A percentile compares a stretch with the other conserved stretches of the same genome.
Evolutionary conservation across 2,797 vertebrate species (phyloP).

Genomic region (Dryobates pubescens): DNA sequence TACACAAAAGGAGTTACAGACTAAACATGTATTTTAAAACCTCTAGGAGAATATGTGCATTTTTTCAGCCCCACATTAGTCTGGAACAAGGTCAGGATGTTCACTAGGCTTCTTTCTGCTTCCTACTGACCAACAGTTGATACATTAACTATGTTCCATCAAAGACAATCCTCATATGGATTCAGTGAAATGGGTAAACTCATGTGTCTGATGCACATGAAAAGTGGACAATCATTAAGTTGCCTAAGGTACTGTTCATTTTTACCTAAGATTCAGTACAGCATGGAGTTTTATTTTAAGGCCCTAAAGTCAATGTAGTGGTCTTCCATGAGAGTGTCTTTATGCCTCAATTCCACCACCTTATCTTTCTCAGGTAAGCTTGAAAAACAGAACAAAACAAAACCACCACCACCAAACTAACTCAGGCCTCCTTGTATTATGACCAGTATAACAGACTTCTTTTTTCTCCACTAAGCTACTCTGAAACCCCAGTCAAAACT

Average conservation of each 20-base stretch:
- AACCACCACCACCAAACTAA: neutral
- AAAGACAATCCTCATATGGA: neutral
- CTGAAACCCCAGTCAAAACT: neutral
- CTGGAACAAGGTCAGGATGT: neutral
- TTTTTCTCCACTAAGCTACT: neutral
- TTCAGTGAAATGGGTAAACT: neutral
- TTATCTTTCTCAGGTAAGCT: neutral
- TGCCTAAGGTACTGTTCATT: neutral
- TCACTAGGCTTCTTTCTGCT: neutral
- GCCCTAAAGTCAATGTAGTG: neutral
- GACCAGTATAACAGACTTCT: neutral
- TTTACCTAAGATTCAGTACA: neutral
- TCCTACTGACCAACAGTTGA: neutral
- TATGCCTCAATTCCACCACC: neutral
- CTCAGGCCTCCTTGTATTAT: neutral
- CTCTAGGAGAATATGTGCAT: neutral
- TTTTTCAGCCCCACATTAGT: neutral
- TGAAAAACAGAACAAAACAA: neutral
- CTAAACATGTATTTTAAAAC: conserved; percentile 30
- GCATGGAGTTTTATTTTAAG: neutral
- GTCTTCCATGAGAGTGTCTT: neutral
- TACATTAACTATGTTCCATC: neutral
- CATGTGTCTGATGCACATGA: neutral
- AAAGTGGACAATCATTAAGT: neutral
- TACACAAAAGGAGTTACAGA: neutral